A percentile compares a stretch with the other conserved stretches of the same genome.
Conservation (phyloP, 1,140 invertebrate genomes). For the Drosophila erecta region DNA sequence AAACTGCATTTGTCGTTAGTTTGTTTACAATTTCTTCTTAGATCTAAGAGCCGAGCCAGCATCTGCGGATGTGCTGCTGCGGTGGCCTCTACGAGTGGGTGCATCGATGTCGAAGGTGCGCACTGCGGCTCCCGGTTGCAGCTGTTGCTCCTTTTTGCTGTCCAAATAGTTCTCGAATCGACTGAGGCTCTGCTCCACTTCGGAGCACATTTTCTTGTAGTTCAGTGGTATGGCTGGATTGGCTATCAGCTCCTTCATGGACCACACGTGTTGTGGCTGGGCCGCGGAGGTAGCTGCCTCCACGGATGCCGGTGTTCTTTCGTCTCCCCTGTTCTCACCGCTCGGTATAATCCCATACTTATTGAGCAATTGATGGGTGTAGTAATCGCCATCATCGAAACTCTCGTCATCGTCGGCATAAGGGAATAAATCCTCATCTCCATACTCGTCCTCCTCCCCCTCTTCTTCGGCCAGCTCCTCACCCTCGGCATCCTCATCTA, state of each 20-base stretch:
- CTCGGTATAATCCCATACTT: slow-evolving; percentile 55
- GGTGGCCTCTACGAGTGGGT: slow-evolving; percentile 33
- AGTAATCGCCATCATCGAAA: slow-evolving; percentile 40
- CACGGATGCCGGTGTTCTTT: not conserved
- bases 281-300: not conserved
- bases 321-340: not conserved
- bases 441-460: slow-evolving; percentile 49
- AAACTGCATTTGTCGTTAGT: not conserved
- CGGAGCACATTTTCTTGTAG: slow-evolving; percentile 83
- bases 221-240: slow-evolving; percentile 78
- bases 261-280: slow-evolving; percentile 73
- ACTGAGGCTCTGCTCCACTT: slow-evolving; percentile 77
- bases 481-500: slow-evolving; percentile 68
- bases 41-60: slow-evolving; percentile 60
- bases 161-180: slow-evolving; percentile 78
- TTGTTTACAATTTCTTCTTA: slow-evolving; percentile 66
- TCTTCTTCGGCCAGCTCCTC: slow-evolving; percentile 65
- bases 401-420: slow-evolving; percentile 45
- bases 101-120: slow-evolving; percentile 82
- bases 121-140: slow-evolving; percentile 40
- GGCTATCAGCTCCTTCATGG: slow-evolving; percentile 78
- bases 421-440: slow-evolving; percentile 49
- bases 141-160: slow-evolving; percentile 52
- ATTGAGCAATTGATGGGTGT: slow-evolving; percentile 44
- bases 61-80: slow-evolving; percentile 5